phyloP scores from a whole-genome alignment of 2,888 invertebrate species.

The Nephrocerus scutellatus region DNA sequence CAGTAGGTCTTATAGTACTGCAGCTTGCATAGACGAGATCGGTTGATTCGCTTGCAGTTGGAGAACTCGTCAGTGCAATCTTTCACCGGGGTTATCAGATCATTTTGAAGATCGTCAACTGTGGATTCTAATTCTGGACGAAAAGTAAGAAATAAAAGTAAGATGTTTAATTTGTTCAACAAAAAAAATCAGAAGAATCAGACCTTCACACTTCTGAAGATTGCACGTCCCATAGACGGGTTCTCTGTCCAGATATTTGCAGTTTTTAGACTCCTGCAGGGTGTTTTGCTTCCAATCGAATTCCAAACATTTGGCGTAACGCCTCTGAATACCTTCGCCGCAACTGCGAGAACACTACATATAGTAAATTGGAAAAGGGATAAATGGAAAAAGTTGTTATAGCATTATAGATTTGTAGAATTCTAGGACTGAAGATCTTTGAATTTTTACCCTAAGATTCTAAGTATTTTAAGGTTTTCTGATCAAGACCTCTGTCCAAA shows the following conservation, averaged over 20 bases:
- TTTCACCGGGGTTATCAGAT: slow-evolving; percentile 43
- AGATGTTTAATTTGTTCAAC: slow-evolving; percentile 2
- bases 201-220: slow-evolving; percentile 47
- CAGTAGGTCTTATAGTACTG: slow-evolving; percentile 76
- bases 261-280: slow-evolving; percentile 46
- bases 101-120: slow-evolving; percentile 19
- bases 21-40: slow-evolving; percentile 74
- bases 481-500: no score
- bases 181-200: no score
- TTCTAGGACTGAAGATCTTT: neutral
- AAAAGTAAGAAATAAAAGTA: neutral
- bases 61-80: slow-evolving; percentile 61
- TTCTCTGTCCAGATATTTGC: slow-evolving; percentile 48
- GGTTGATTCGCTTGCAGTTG: slow-evolving; percentile 73
- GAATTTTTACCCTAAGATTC: neutral
- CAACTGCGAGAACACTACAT: slow-evolving; percentile 53
- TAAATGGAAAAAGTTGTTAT: neutral
- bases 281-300: slow-evolving; percentile 38
- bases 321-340: slow-evolving; percentile 51
- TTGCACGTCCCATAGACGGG: slow-evolving; percentile 49
- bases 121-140: slow-evolving; percentile 19
- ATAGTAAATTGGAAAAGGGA: neutral
- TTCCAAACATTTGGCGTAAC: slow-evolving; percentile 52
- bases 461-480: no score
- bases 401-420: neutral